These are phyloP conservation scores for Psilanteris sp. DNA, from an alignment of 1,140 invertebrate genomes.

Conservation along the genomic window DNA sequence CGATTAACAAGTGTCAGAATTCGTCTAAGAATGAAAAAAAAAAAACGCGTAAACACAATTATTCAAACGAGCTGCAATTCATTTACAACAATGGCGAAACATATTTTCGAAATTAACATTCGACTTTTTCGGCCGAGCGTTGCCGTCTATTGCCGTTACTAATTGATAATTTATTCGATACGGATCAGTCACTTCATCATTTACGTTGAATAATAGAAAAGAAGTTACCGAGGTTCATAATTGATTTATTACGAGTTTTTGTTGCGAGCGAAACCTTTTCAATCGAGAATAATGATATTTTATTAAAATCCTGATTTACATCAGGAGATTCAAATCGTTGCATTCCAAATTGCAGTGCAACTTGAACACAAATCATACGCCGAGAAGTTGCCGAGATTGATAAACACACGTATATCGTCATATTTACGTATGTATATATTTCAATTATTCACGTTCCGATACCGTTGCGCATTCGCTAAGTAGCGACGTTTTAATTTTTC, in stretches of 20 bases:
- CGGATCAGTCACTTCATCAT: constrained; percentile 20
- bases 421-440: constrained; percentile 18
- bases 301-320: constrained; percentile 54
- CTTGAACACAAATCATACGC: constrained; percentile 40
- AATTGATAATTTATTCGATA: constrained; percentile 33
- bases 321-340: constrained; percentile 24
- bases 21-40: too few species aligned
- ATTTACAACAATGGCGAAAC: too few species aligned
- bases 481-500: too few species aligned
- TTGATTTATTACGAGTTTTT: constrained; percentile 54
- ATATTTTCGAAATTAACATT: too few species aligned
- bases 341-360: constrained; percentile 26
- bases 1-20: too few species aligned
- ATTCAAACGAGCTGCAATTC: too few species aligned
- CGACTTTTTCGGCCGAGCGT: too few species aligned
- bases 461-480: too few species aligned
- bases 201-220: constrained; percentile 16
- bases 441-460: constrained; percentile 30
- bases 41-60: too few species aligned
- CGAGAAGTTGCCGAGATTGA: constrained; percentile 40
- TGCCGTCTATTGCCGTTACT: neutral
- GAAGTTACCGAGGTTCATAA: constrained; percentile 27
- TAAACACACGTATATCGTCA: constrained; percentile 19
- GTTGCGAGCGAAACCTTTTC: constrained; percentile 38
- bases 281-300: constrained; percentile 51